Base-by-base conservation (phyloP, 2,888 invertebrate species). In the Dascillus cervinus region DNA sequence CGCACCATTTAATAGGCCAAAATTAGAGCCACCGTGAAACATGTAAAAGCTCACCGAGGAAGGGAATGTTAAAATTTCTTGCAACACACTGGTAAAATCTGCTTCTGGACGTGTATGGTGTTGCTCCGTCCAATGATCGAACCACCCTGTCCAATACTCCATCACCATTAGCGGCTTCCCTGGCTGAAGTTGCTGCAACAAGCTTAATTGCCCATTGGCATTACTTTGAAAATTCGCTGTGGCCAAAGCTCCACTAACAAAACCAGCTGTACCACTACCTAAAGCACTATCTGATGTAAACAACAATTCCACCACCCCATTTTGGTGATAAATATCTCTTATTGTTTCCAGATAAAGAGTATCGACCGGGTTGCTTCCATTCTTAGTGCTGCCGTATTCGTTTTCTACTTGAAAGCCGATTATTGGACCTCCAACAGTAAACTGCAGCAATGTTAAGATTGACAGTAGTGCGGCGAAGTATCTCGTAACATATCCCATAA, bases 361-460 rank as follows among this genome's bases (percentile, higher is more conserved):
- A 42, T 63, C 60, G 13, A 44, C 46, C 13, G 38, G 39, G 46
- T 52, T 40, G 36, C 47, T 29, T 37, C 47, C 13, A 22, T 32
- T 22, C 26, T 39, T 39, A 2, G 48, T 37, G 50, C 88, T 88
- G 2, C 94, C 94, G 49, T 92, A 92, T 57, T 95, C 94, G 60
- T 97, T 97, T 67, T 95, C 95, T 12, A 89, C 75, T 49, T 91
- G 90, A 22, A 90, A 79, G 70, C 85, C 79, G 35, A 91, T 86
- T 14, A 91, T 78, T 0, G 89, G 86, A 0, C 91, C 91, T 1
- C 89, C 88, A 51, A 84, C 84, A 19, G 69, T 71, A 49, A 78
- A 72, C 9, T 79, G 64, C 6, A 68, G 58, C 2, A 70, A 68
- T 9, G 64, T 55, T 1, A 78, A 46, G 33, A 60, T 64, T 2